phyloP scores from a whole-genome alignment of 1,140 invertebrate genomes.

The Hycleus cichorii region DNA sequence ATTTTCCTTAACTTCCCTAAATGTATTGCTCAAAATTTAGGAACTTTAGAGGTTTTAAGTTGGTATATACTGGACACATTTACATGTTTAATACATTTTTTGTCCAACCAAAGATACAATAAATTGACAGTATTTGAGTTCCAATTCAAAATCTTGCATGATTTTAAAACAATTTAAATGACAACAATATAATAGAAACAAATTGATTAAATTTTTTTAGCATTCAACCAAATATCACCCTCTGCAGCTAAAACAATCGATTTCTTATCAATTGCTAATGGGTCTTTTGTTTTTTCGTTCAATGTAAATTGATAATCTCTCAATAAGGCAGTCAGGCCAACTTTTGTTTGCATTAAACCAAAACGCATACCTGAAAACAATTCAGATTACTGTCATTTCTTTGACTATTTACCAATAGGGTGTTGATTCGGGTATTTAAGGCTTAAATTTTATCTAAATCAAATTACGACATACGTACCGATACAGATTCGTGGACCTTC shows the following conservation, averaged over 20 bases:
- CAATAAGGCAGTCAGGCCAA: constrained; percentile 26
- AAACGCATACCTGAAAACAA: constrained; percentile 1
- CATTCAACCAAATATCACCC: constrained; percentile 16
- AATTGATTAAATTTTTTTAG: constrained; percentile 6
- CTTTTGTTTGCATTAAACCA: constrained; percentile 32
- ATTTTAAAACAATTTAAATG: too few relatives aligned
- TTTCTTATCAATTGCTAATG: constrained; percentile 2
- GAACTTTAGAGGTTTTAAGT: too few relatives aligned
- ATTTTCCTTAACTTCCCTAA: too few relatives aligned
- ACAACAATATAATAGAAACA: too few relatives aligned
- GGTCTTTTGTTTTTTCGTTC: constrained; percentile 11
- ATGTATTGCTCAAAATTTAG: too few relatives aligned
- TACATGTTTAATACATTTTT: too few relatives aligned
- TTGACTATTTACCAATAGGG: neutral
- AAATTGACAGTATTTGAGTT: too few relatives aligned
- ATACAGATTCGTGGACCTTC: constrained; percentile 52
- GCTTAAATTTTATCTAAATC: constrained; percentile 2
- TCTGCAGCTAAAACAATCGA: neutral
- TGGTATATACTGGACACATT: too few relatives aligned
- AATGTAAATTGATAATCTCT: constrained; percentile 18
- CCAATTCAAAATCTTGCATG: too few relatives aligned
- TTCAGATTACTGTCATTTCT: neutral
- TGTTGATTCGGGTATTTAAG: constrained; percentile 41
- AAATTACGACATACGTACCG: constrained; percentile 22
- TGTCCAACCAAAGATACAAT: too few relatives aligned